Percentiles rank a stretch among this genome's conserved stretches.
These are phyloP conservation scores for Mnemiopsis leidyi DNA, from an alignment of 37 sponge, comb jelly and placozoan species.

Conservation along the genomic window DNA sequence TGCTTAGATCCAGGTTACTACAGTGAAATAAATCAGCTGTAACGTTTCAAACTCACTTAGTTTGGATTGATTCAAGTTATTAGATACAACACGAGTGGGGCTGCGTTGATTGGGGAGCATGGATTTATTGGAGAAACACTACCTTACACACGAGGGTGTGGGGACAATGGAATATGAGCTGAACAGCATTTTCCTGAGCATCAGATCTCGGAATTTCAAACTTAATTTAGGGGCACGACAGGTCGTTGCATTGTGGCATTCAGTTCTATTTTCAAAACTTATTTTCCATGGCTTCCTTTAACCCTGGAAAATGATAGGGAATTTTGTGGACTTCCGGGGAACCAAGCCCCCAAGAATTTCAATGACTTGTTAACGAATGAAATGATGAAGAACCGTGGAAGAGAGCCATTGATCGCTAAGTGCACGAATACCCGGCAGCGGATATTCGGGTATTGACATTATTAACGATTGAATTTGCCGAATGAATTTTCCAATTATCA, in stretches of 20 bases:
- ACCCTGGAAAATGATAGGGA: neutral
- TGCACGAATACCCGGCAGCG: neutral
- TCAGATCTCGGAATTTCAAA: neutral
- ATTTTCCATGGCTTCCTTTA: neutral
- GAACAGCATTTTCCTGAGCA: neutral
- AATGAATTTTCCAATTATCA: neutral
- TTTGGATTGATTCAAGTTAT: no score
- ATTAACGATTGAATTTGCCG: neutral
- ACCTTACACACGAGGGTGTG: neutral
- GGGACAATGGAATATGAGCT: neutral
- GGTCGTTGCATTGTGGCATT: no score
- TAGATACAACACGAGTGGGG: no score
- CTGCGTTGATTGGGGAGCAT: no score
- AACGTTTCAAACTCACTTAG: no score
- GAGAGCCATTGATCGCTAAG: neutral
- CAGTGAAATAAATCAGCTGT: no score
- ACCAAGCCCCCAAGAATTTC: neutral
- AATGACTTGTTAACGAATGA: neutral
- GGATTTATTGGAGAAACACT: no score
- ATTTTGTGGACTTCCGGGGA: neutral
- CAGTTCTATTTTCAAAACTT: neutral
- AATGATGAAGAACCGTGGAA: neutral
- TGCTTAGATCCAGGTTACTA: neutral
- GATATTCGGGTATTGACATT: neutral
- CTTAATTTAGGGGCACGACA: neutral